Base-by-base conservation (phyloP, 2,113 vertebrate species). In the Triplophysa tibetana region DNA sequence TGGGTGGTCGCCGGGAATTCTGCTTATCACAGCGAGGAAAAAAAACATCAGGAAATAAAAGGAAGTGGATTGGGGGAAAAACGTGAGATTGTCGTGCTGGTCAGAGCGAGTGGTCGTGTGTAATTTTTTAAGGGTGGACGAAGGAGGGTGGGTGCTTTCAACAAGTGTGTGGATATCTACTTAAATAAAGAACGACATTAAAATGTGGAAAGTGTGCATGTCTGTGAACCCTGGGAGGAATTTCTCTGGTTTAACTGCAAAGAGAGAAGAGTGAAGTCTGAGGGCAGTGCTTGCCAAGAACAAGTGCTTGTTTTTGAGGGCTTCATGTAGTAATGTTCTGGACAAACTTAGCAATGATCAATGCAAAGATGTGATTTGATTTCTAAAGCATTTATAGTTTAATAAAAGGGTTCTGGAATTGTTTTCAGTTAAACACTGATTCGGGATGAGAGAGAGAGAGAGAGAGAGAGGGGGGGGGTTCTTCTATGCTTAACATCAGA, bases 21-120 rank as follows among this genome's bases (percentile, higher is more conserved):
- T 86, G 81, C 90, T 89, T 88, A 87, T 89, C 82, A 75, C 16
- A 84, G 86, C 70, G 85, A 83, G 84, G 45, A 86, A 82, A 75
- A 75, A 23, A 80, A 62, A 85, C 75, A 62, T 73, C 61, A 86
- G 88, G 85, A 89, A 83, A 72, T 86, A 76, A 11, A 77, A 82
- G 75, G 83, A 73, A 78, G 65, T 83, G 75, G 85, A 88, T 85
- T 77, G 75, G 52, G 29, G 60, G 48, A 4, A 29, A 14, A 80
- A 78, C 14, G 16, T 41, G 9, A 41, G 69, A 60, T 52, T 56
- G 29, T 62, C 14, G 60, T n/a, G n/a, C n/a, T 72, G 1, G 66
- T 73, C 70, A 62, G 54, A 61, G n/a, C 38, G 17, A 8, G 23
- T 19, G 11, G 50, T 19, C 23, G 3, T 16, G 56, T 29, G 61